Evolutionary conservation across 2,797 vertebrate genomes (phyloP).

Genomic region (Urocyon cinereoargenteus): DNA sequence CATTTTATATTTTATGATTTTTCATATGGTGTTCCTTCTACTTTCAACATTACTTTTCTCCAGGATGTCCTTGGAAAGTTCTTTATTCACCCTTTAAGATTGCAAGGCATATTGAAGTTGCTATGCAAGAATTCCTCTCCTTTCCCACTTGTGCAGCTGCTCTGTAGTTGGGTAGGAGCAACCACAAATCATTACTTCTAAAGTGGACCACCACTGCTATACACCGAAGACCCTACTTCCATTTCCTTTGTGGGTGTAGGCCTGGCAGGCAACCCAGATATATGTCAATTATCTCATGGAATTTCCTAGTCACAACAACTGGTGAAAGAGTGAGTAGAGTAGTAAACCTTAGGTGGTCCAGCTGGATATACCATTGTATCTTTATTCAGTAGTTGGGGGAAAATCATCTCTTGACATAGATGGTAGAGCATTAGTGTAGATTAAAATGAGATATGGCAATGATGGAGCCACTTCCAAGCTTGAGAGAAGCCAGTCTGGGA

Average conservation of each 20-base stretch:
- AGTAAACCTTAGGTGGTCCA: background rate
- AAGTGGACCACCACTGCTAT: background rate
- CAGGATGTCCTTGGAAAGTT: background rate
- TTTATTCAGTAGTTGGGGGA: background rate
- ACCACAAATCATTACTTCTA: background rate
- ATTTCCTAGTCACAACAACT: background rate
- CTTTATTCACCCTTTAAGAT: background rate
- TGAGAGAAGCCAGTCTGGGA: background rate
- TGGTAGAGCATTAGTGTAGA: background rate
- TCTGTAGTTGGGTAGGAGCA: background rate
- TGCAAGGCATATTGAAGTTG: background rate
- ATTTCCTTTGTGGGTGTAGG: fast-evolving
- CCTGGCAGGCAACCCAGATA: background rate
- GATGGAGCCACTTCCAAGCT: background rate
- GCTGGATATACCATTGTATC: background rate
- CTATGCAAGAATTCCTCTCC: background rate
- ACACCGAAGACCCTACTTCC: background rate
- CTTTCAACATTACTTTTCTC: background rate
- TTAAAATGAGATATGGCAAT: background rate
- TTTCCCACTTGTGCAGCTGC: background rate
- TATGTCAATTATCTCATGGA: background rate
- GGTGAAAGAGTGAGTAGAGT: background rate
- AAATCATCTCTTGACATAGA: background rate
- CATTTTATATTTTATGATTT: background rate
- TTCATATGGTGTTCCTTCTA: background rate